Base-by-base conservation (phyloP, 2,113 vertebrate genomes). In the Aix galericulata region DNA sequence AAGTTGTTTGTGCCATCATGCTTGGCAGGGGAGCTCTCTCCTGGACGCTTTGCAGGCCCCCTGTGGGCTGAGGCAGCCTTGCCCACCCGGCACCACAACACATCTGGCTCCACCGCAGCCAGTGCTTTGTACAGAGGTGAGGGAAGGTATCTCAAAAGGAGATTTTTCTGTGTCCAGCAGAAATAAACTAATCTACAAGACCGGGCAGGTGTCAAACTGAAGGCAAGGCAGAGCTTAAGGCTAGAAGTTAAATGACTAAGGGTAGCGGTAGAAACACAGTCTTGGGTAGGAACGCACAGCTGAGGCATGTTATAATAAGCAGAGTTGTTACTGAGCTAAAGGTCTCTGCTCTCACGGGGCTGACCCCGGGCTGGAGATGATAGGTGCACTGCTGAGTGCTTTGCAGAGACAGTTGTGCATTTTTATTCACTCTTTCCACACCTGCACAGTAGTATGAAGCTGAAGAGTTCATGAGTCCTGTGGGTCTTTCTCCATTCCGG, bases 381-480 rank as follows among this genome's bases (percentile, higher is more conserved):
- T 73, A 92, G 81, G 55, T 73, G 58, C 62, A 55, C 75, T 86
- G 91, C 77, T 88, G 71, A 95, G 68, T 75, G 79, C 74, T 93
- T 89, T 69, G 44, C 85, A 74, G 75, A 94, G 42, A 50, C 1
- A 0, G 75, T 66, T 82, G 76, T 82, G 89, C 64, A 31, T 89
- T 96, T 95, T 92, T 92, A 93, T 93, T 94, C 82, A 77, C 60
- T 91, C 84, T 93, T 95, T 94, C 69, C 63, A 88, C 92, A 94
- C 81, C 84, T 95, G 89, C 82, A 81, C 36, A 50, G 66, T 73
- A 83, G 73, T 83, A 86, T 63, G 90, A 91, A 84, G 58, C 78
- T 74, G 77, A 88, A 62, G 42, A 89, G 55, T 94, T 95, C 81
- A 92, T n/a, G 53, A 82, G 74, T 77, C 91, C 92, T 88, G 0